A percentile compares a stretch with the other conserved stretches of the same genome.
Evolutionary conservation across 2,113 vertebrate species (phyloP).

Genomic region (Forbesichthys agassizii): DNA sequence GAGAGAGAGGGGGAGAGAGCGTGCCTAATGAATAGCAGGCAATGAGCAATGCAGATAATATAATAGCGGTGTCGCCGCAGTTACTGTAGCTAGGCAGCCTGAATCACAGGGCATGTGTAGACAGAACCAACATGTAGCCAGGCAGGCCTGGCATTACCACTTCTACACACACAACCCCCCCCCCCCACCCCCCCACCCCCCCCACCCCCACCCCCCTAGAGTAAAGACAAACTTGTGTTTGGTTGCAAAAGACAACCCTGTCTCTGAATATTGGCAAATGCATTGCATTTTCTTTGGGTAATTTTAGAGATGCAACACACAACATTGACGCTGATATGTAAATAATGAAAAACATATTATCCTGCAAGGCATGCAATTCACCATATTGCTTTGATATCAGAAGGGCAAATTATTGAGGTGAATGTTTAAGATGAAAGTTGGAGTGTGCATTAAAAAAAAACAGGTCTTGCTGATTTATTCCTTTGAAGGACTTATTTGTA

Average conservation of each 20-base stretch:
- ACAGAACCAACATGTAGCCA: slow-evolving; percentile 39
- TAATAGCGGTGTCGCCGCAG: slow-evolving; percentile 36
- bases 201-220: no score
- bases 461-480: background rate
- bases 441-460: background rate
- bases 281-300: no score
- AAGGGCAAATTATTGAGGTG: background rate
- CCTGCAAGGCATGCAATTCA: background rate
- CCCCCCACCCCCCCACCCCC: no score
- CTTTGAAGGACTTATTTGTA: no score
- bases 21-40: slow-evolving; percentile 23
- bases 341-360: background rate
- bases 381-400: background rate
- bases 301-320: no score
- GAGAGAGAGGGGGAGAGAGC: background rate
- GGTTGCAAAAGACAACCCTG: no score
- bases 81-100: slow-evolving; percentile 56
- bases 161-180: slow-evolving; percentile 14
- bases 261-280: no score
- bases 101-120: slow-evolving; percentile 40
- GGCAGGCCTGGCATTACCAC: slow-evolving; percentile 13
- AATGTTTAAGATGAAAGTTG: background rate
- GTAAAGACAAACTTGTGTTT: no score
- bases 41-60: slow-evolving; percentile 29
- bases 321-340: no score